These are phyloP conservation scores for Drosophila yakuba DNA, from an alignment of 1,140 invertebrate genomes.

Conservation along the genomic window DNA sequence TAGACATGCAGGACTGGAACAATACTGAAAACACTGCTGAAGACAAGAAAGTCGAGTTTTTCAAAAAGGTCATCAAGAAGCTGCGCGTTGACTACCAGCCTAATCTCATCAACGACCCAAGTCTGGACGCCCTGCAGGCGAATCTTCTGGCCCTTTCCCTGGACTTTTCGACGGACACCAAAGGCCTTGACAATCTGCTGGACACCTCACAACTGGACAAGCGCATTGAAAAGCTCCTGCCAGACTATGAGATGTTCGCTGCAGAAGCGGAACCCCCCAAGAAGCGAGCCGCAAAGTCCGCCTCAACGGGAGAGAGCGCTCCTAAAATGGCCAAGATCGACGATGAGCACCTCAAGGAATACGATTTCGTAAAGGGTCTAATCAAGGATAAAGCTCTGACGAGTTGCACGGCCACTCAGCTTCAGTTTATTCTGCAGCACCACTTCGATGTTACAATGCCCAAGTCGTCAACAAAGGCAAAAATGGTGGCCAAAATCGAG, in stretches of 20 bases:
- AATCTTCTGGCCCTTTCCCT: conserved; percentile 71
- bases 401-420: conserved; percentile 55
- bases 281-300: conserved; percentile 55
- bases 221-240: conserved; percentile 68
- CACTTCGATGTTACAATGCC: conserved; percentile 49
- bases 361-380: conserved; percentile 47
- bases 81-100: conserved; percentile 74
- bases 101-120: conserved; percentile 72
- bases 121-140: conserved; percentile 64
- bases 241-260: conserved; percentile 63
- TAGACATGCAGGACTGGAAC: conserved; percentile 74
- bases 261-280: conserved; percentile 48
- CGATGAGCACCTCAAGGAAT: conserved; percentile 33
- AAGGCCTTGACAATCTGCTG: conserved; percentile 54
- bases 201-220: conserved; percentile 63
- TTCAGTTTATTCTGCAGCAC: conserved; percentile 48
- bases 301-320: conserved; percentile 23
- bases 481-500: conserved; percentile 53
- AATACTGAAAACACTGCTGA: conserved; percentile 50
- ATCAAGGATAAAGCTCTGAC: conserved; percentile 39
- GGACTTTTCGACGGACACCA: conserved; percentile 61
- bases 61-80: conserved; percentile 73
- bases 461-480: conserved; percentile 36
- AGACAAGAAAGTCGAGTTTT: conserved; percentile 60
- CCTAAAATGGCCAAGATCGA: conserved; percentile 67